Evolutionary conservation across 1,140 invertebrate genomes (phyloP).

Genomic region (Drosophila takahashii): DNA sequence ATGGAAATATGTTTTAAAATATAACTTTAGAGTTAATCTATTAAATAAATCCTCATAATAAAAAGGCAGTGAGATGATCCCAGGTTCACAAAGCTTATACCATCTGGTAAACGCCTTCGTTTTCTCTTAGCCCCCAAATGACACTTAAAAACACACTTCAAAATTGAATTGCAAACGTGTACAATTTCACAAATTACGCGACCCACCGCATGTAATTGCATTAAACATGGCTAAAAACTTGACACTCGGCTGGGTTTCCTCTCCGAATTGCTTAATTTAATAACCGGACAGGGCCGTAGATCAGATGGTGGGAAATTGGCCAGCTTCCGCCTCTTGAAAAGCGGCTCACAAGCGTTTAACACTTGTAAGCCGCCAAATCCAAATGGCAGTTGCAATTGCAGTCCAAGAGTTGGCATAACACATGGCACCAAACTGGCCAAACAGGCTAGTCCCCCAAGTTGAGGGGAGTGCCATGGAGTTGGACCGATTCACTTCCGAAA

Average conservation of each 20-base stretch:
- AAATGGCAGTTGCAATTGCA: slow-evolving; percentile 19
- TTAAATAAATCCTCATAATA: too few relatives aligned
- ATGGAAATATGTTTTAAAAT: too few relatives aligned
- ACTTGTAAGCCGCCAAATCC: slow-evolving; percentile 46
- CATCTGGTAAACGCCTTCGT: slow-evolving; percentile 1
- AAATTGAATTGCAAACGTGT: slow-evolving; percentile 61
- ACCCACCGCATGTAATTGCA: slow-evolving; percentile 42
- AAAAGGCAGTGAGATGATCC: not conserved
- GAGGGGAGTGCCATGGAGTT: slow-evolving; percentile 8
- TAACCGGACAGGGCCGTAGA: slow-evolving; percentile 41
- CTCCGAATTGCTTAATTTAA: slow-evolving; percentile 54
- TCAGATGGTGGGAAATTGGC: slow-evolving; percentile 42
- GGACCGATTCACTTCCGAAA: slow-evolving; percentile 48
- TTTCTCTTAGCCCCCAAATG: slow-evolving; percentile 5
- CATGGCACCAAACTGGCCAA: slow-evolving; percentile 30
- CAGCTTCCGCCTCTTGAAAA: slow-evolving; percentile 67
- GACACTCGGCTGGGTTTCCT: slow-evolving; percentile 42
- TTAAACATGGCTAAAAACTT: slow-evolving; percentile 53
- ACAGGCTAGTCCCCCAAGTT: slow-evolving; percentile 30
- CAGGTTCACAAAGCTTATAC: not conserved
- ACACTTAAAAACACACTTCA: slow-evolving; percentile 13
- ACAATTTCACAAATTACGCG: slow-evolving; percentile 28
- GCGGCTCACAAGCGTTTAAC: slow-evolving; percentile 54
- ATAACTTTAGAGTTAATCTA: too few relatives aligned
- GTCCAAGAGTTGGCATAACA: slow-evolving; percentile 19